Evolutionary conservation across 2,113 vertebrate species (phyloP), one percentile per base, ranked within the genome.

Genomic region (Oryzias woworae): DNA sequence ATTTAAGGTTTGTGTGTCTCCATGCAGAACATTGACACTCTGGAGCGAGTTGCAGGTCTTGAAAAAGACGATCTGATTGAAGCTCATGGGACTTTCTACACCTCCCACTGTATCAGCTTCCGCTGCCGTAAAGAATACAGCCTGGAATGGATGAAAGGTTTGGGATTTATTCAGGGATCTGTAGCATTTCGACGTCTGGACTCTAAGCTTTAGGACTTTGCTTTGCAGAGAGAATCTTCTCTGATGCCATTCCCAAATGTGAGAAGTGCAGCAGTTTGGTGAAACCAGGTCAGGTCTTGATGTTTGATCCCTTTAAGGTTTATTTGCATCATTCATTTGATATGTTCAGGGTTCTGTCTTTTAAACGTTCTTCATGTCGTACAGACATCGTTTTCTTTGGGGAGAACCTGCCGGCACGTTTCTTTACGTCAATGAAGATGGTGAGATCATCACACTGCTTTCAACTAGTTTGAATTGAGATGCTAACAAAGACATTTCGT

Each of bases 331-430:
- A 36, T 0, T 36, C 3, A 2, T 36, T 36, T 36, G 7, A 36
- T 4, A 26, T 2, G 14, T 6, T n/a, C 0, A 1, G 8, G 3
- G 18, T 51, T 16, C 1, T 15, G 14, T 1, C 16, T 12, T 23
- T 3, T 56, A 16, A 52, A 2, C 20, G 2, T 48, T 8, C 18
- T 26, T 49, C 7, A 69, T 12, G 53, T 64, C 49, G 14, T 54
- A 17, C 75, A 97, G 96, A 98, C 66, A 96, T 98, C 1, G 92
- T 98, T 8, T 97, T 98, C 84, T 97, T 98, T 50, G 95, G 96
- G 0, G 95, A 98, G 88, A 95, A 81, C 58, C 89, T 97, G 2
- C 96, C 96, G 0, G 71, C 90, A 0, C 92, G 93, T 7, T 97
- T 96, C 89, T 98, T 96, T 85, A 89, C 92, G 12, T 90, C 93